Conservation (phyloP, 2,797 vertebrate species). For the Microctenopoma stevenorrisi region DNA sequence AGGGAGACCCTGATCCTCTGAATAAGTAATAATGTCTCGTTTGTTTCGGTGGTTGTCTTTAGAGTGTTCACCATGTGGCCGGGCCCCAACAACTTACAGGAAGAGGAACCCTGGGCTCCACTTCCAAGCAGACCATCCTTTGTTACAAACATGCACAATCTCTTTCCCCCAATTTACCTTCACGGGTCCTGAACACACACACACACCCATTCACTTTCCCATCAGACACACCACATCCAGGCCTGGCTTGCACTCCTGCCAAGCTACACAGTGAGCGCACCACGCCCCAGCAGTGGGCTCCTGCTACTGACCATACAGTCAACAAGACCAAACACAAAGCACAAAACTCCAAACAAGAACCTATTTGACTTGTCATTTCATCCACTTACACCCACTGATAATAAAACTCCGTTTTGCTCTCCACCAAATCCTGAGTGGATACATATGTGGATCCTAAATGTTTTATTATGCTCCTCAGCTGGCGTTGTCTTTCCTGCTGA, state of each 20-base stretch:
- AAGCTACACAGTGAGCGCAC: constrained; percentile 70
- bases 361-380: not conserved
- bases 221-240: constrained; percentile 66
- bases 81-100: constrained; percentile 57
- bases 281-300: constrained; percentile 64
- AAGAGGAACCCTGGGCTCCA: constrained; percentile 63
- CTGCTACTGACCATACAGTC: constrained; percentile 55
- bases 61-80: constrained; percentile 55
- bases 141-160: constrained; percentile 37
- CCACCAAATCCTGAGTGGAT: too few species aligned
- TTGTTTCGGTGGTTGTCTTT: constrained; percentile 55
- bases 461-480: too few species aligned
- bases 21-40: constrained; percentile 78
- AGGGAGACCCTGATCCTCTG: constrained; percentile 71
- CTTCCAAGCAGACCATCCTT: constrained; percentile 65
- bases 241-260: constrained; percentile 61
- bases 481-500: too few species aligned
- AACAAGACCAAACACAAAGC: constrained; percentile 51
- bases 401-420: too few species aligned
- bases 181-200: constrained; percentile 31
- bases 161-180: constrained; percentile 30
- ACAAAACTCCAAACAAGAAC: not conserved
- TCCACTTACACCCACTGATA: too few species aligned
- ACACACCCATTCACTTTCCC: constrained; percentile 50
- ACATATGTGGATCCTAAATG: too few species aligned